Conservation (phyloP, 1,140 invertebrate genomes). For the Rhynchophorus ferrugineus region DNA sequence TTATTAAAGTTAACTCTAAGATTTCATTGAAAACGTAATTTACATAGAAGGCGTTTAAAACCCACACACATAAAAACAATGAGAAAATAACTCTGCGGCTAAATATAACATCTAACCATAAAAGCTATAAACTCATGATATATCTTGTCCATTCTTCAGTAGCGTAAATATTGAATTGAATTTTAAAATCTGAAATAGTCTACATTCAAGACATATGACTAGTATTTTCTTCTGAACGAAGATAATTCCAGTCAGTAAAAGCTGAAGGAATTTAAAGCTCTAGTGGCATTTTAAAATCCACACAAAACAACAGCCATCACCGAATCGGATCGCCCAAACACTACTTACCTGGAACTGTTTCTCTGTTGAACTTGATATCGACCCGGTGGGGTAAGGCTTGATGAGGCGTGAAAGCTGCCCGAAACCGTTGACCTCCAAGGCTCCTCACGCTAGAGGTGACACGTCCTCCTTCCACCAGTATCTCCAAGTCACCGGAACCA, state of each 20-base stretch:
- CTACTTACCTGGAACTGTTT: slow-evolving; percentile 81
- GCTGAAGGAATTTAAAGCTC: neutral
- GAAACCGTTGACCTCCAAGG: slow-evolving; percentile 81
- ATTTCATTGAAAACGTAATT: no score
- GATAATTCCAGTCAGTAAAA: neutral
- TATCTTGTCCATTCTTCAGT: neutral
- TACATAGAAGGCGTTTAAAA: no score
- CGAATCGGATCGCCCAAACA: neutral
- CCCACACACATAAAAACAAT: no score
- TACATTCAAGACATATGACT: neutral
- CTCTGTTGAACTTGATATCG: slow-evolving; percentile 94
- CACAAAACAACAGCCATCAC: neutral
- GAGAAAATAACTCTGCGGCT: no score
- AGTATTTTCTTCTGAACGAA: neutral
- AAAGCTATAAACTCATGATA: neutral
- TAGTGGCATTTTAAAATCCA: neutral
- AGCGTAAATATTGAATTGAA: neutral
- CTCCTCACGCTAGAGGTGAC: slow-evolving; percentile 91
- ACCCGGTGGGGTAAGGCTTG: slow-evolving; percentile 77
- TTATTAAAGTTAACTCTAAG: no score
- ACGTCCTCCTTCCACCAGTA: slow-evolving; percentile 90
- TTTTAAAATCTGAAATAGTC: neutral
- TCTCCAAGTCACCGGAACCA: slow-evolving; percentile 93
- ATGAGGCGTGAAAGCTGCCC: slow-evolving; percentile 87
- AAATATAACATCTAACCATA: neutral